Evolutionary conservation across 2,113 vertebrate species (phyloP).

Genomic region (Monarcha castaneiventris): DNA sequence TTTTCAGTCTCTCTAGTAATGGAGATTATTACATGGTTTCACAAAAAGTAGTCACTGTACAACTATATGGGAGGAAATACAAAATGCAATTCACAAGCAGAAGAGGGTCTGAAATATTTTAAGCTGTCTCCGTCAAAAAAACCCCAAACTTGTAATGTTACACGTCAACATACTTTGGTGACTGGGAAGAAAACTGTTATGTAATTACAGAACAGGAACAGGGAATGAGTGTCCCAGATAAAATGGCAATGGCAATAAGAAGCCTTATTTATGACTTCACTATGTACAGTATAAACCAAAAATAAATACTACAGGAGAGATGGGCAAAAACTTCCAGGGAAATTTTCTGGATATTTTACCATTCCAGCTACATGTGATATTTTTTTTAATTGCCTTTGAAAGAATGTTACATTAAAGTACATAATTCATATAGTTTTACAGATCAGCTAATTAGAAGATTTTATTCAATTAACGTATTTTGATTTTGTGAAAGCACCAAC

Average conservation of each 20-base stretch:
- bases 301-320: background rate
- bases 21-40: background rate
- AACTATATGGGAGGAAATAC: background rate
- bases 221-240: background rate
- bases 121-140: background rate
- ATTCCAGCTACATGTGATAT: background rate
- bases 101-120: background rate
- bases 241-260: conserved; percentile 7
- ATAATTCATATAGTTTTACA: background rate
- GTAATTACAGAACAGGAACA: background rate
- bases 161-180: background rate
- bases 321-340: background rate
- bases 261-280: conserved; percentile 5
- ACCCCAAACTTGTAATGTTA: background rate
- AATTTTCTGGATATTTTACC: background rate
- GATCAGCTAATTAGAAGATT: background rate
- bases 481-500: background rate
- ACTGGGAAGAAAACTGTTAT: background rate
- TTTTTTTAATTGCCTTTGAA: background rate
- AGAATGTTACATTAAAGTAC: background rate
- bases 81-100: background rate
- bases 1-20: background rate
- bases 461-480: background rate
- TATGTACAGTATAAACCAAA: conserved; percentile 22
- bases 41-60: background rate